Evolutionary conservation across 2,888 invertebrate genomes (phyloP).

Genomic region (Drosophila mimica): DNA sequence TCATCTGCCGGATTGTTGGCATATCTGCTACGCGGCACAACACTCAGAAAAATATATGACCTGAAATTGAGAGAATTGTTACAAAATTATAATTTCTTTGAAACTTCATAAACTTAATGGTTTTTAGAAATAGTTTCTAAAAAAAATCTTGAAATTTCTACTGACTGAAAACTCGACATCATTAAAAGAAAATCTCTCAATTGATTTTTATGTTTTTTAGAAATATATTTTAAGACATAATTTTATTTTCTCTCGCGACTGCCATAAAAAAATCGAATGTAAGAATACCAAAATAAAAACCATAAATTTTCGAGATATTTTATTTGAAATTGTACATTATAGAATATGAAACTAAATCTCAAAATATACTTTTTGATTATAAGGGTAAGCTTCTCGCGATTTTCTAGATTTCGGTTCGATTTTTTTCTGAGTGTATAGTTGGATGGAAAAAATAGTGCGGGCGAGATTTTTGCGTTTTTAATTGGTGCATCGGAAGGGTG

Average conservation of each 20-base stretch:
- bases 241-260: no score
- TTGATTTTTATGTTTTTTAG: not conserved
- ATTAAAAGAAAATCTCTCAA: not conserved
- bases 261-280: not conserved
- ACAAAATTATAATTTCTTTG: not conserved
- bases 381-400: not conserved
- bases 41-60: not conserved
- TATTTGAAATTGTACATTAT: no score
- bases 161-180: not conserved
- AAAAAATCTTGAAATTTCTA: not conserved
- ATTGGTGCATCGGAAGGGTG: conserved; percentile 54
- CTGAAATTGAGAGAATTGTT: not conserved
- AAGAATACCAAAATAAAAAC: not conserved
- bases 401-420: not conserved
- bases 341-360: not conserved
- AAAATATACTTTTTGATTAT: not conserved
- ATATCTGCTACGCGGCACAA: conserved; percentile 11
- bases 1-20: conserved; percentile 26
- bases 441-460: conserved; percentile 3
- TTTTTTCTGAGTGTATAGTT: not conserved
- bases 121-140: not conserved
- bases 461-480: conserved; percentile 47
- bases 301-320: not conserved
- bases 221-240: no score
- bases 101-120: accelerated